Conservation (phyloP, 2,113 vertebrate species). For the Bubalus kerabau region DNA sequence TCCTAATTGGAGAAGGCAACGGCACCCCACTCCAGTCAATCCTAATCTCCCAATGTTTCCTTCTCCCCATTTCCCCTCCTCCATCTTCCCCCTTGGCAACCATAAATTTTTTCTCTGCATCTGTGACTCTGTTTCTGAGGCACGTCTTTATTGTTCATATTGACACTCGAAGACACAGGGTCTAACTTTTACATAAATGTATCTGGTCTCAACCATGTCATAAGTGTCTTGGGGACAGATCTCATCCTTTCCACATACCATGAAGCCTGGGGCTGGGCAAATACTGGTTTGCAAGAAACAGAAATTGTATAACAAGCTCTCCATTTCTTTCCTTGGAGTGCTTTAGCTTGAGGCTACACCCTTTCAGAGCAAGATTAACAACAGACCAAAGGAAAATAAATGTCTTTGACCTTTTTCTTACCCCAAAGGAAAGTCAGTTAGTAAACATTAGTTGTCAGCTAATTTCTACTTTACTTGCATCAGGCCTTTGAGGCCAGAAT, state of each 20-base stretch:
- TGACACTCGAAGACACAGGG: not conserved
- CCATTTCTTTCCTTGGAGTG: not conserved
- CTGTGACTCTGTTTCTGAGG: not conserved
- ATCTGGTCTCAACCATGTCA: not conserved
- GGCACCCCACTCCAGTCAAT: not conserved
- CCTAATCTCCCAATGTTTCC: not conserved
- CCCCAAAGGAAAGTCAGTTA: not conserved
- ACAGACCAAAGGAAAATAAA: not conserved
- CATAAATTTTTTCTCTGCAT: not conserved
- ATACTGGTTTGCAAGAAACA: not conserved
- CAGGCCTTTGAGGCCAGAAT: not conserved
- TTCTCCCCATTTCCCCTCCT: not conserved
- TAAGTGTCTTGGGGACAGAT: not conserved
- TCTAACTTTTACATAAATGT: not conserved
- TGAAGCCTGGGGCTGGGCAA: not conserved
- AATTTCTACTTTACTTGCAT: not conserved
- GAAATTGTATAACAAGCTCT: not conserved
- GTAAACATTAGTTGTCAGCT: not conserved
- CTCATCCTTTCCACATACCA: too few species aligned
- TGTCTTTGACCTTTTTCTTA: not conserved
- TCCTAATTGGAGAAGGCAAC: too few species aligned
- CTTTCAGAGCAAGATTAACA: not conserved
- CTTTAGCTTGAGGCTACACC: not conserved
- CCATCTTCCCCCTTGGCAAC: too few species aligned
- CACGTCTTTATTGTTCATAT: not conserved